Evolutionary conservation across 2,888 invertebrate genomes (phyloP).

Genomic region (Hemithea aestivaria): DNA sequence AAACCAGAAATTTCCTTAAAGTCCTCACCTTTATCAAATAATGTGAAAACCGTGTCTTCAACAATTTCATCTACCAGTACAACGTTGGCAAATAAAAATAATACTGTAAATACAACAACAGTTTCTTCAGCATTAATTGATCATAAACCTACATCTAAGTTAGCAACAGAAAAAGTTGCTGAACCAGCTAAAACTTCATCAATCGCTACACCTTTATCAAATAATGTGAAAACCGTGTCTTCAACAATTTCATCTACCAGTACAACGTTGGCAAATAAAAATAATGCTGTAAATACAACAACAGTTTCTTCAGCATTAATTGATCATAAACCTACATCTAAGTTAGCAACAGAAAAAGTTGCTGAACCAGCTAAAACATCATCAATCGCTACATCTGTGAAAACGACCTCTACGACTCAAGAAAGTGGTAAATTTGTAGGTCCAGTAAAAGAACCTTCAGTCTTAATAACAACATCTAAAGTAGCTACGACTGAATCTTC

Average conservation of each 20-base stretch:
- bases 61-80: background rate
- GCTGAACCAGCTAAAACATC: background rate
- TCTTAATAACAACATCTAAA: background rate
- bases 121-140: background rate
- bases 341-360: background rate
- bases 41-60: constrained; percentile 2
- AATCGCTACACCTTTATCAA: constrained; percentile 5
- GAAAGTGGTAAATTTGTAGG: too few relatives aligned
- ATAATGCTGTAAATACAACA: background rate
- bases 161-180: background rate
- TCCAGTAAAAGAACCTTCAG: too few relatives aligned
- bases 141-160: background rate
- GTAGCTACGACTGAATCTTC: background rate
- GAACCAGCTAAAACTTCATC: background rate
- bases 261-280: too few relatives aligned
- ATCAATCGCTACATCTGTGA: background rate
- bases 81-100: constrained; percentile 1
- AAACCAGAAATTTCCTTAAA: too few relatives aligned
- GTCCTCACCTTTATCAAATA: constrained; percentile 9
- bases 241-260: background rate
- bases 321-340: background rate
- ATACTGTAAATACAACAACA: background rate
- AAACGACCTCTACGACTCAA: background rate
- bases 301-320: background rate
- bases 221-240: constrained; percentile 3